Conservation (phyloP, 2,113 vertebrate species). For the Coptodon rendalli region DNA sequence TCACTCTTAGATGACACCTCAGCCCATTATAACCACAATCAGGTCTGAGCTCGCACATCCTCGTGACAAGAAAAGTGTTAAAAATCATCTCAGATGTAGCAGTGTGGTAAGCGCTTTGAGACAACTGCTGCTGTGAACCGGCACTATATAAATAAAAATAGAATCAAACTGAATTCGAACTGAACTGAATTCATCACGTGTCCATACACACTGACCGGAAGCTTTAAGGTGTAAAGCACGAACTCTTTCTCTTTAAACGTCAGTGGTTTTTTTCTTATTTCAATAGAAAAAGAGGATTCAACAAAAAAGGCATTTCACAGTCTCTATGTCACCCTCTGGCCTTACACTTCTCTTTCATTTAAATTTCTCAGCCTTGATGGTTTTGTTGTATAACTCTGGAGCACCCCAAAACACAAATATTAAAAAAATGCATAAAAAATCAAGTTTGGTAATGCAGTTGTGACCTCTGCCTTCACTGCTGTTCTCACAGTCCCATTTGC, state of each 20-base stretch:
- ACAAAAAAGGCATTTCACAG: neutral
- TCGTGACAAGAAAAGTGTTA: constrained; percentile 8
- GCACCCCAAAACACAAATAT: neutral
- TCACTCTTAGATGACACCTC: neutral
- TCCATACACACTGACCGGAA: neutral
- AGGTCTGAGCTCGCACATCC: neutral
- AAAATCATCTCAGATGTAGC: constrained; percentile 4
- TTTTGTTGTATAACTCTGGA: neutral
- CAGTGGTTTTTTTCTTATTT: neutral
- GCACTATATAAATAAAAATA: neutral
- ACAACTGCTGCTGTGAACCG: neutral
- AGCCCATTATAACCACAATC: constrained; percentile 19
- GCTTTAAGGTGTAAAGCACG: constrained; percentile 17
- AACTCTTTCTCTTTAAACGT: neutral
- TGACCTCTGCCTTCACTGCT: neutral
- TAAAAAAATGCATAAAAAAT: neutral
- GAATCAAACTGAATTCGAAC: neutral
- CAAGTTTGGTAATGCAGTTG: neutral
- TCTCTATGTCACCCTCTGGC: neutral
- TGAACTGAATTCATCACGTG: neutral
- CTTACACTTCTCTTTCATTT: neutral
- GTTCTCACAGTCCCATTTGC: neutral
- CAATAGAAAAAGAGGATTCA: neutral
- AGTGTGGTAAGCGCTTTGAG: neutral
- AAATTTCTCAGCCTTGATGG: neutral